Conservation (phyloP, 2,888 invertebrate species). For the Melolontha melolontha region DNA sequence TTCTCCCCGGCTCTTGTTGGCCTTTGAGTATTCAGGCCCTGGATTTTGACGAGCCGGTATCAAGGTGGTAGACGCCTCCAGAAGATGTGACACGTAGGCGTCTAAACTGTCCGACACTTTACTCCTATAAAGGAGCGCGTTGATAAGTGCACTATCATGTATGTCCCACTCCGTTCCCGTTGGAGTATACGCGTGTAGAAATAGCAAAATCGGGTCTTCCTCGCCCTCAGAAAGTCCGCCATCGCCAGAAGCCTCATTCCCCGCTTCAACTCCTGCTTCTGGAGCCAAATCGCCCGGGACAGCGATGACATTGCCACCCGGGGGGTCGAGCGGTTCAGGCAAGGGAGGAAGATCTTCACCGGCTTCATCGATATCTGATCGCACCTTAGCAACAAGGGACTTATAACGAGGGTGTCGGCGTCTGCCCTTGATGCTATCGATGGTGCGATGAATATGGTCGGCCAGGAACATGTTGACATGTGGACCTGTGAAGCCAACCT, state of each 20-base stretch:
- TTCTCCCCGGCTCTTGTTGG: too few relatives aligned
- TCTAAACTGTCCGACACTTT: too few relatives aligned
- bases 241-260: not conserved
- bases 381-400: too few relatives aligned
- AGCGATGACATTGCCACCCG: too few relatives aligned
- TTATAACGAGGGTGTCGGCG: constrained; percentile 2
- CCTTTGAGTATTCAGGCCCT: too few relatives aligned
- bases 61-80: not conserved
- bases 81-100: not conserved
- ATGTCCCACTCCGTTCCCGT: not conserved
- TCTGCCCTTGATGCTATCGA: constrained; percentile 4
- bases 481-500: not conserved
- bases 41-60: too few relatives aligned
- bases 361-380: too few relatives aligned
- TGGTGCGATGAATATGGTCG: not conserved
- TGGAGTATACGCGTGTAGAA: not conserved
- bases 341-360: too few relatives aligned
- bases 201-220: not conserved
- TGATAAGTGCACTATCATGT: not conserved
- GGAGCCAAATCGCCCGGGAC: too few relatives aligned
- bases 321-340: too few relatives aligned
- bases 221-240: not conserved
- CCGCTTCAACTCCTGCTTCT: too few relatives aligned
- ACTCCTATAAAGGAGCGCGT: not conserved
- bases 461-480: not conserved